Base-by-base conservation (phyloP, 1,140 invertebrate species). In the Sycophila sp. region DNA sequence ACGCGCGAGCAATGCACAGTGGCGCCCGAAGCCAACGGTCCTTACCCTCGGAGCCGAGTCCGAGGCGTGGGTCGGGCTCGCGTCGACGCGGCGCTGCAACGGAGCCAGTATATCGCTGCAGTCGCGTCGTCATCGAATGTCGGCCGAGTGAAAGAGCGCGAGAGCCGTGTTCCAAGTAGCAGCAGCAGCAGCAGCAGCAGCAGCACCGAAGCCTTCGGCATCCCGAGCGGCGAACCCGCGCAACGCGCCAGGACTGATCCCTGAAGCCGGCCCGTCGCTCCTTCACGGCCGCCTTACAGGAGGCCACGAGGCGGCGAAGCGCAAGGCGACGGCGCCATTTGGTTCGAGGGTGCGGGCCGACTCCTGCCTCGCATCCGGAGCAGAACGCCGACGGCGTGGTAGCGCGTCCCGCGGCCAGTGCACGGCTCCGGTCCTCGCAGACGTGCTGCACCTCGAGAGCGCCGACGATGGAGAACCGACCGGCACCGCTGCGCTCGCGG, bases 391-490 rank as follows among this genome's bases (percentile, higher is more conserved):
- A 49, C 24, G 10, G 15, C 47, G 22, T n/a, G n/a, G n/a, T n/a
- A 22, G 47, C 47, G 38, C 38, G n/a, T 13, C 38, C 38, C 10
- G n/a, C n/a, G n/a, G n/a, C n/a, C n/a, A n/a, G n/a, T 17, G 28
- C 51, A 5, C 28, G 51, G 26, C 26, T 53, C 24, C 4, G 4
- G 4, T n/a, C n/a, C n/a, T n/a, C n/a, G n/a, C n/a, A n/a, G n/a
- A n/a, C n/a, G n/a, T n/a, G n/a, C n/a, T n/a, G n/a, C n/a, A n/a
- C n/a, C n/a, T n/a, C n/a, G n/a, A n/a, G n/a, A n/a, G n/a, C n/a
- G n/a, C n/a, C n/a, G n/a, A n/a, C n/a, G n/a, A 90, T 90, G 90
- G 89, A 91, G 77, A 88, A 87, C 75, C 87, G 89, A 79, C 87
- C 87, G 79, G 87, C 88, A 69, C 83, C 85, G 64, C 76, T 92